Percentiles rank a stretch among this genome's conserved stretches.
Evolutionary conservation across 2,888 invertebrate genomes (phyloP).

Genomic region (Esperia sulphurella): DNA sequence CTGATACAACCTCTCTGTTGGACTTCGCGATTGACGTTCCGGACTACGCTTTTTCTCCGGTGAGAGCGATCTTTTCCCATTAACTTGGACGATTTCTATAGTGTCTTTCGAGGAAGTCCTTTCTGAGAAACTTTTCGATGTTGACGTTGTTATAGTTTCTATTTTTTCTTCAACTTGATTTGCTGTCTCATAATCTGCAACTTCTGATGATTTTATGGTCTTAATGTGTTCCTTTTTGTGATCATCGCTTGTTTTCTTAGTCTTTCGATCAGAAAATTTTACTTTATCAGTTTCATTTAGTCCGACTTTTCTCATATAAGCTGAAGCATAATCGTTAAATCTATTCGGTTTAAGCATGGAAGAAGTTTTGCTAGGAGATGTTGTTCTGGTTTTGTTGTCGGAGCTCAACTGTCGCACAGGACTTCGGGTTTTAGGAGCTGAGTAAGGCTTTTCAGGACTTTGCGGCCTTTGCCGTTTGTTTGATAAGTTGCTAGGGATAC

Average conservation of each 20-base stretch:
- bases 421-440: constrained; percentile 37
- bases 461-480: constrained; percentile 36
- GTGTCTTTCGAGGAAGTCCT: constrained; percentile 51
- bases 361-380: constrained; percentile 53
- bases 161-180: constrained; percentile 21
- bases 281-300: constrained; percentile 53
- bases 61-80: constrained; percentile 56
- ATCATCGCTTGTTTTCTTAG: constrained; percentile 38
- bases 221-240: constrained; percentile 19
- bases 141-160: constrained; percentile 37
- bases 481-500: constrained; percentile 32
- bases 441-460: constrained; percentile 55
- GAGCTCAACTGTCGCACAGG: constrained; percentile 56
- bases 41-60: constrained; percentile 44
- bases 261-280: constrained; percentile 39
- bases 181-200: constrained; percentile 14
- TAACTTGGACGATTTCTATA: constrained; percentile 45
- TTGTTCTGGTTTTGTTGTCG: constrained; percentile 57
- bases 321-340: constrained; percentile 69
- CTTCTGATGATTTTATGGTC: constrained; percentile 9
- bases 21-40: constrained; percentile 23
- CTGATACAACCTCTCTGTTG: constrained; percentile 34
- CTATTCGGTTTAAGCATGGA: constrained; percentile 59
- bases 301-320: constrained; percentile 72
- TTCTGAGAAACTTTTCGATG: constrained; percentile 38